Percentiles rank a stretch among this genome's conserved stretches.
Conservation (phyloP, 2,113 vertebrate species). For the Apodemus speciosus region DNA sequence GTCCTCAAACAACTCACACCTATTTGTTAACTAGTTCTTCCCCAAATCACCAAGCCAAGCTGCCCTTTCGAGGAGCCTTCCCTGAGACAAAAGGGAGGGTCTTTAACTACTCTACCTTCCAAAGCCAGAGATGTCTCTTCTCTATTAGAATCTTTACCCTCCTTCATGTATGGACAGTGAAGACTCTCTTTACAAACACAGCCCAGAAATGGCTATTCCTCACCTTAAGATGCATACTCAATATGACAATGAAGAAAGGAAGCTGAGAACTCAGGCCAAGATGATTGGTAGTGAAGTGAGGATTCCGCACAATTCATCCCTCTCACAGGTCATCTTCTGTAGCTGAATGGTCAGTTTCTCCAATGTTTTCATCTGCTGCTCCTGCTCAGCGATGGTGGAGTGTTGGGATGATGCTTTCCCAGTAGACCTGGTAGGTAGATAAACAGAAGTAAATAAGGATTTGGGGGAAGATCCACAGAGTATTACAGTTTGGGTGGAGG, state of each 20-base stretch:
- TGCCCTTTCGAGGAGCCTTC: background rate
- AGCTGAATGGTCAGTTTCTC: conserved; percentile 93
- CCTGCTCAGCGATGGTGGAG: conserved; percentile 85
- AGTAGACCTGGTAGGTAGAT: conserved; percentile 86
- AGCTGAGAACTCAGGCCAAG: background rate
- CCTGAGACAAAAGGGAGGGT: background rate
- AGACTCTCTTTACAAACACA: background rate
- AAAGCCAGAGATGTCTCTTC: background rate
- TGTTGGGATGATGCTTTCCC: conserved; percentile 93
- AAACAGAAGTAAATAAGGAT: background rate
- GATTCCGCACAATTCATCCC: background rate
- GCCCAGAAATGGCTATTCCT: background rate
- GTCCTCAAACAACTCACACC: too few relatives aligned
- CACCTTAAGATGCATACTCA: background rate
- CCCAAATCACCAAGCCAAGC: background rate
- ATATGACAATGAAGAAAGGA: background rate
- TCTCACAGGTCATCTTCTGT: conserved; percentile 89
- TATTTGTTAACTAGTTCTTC: background rate
- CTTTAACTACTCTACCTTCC: background rate
- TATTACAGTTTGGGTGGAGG: too few relatives aligned
- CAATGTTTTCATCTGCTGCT: conserved; percentile 91
- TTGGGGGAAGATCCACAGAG: too few relatives aligned
- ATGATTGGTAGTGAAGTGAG: background rate
- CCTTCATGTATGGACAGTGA: background rate
- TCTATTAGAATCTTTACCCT: background rate